Conservation (phyloP, 2,797 vertebrate genomes). For the Craterocephalus amniculus region DNA sequence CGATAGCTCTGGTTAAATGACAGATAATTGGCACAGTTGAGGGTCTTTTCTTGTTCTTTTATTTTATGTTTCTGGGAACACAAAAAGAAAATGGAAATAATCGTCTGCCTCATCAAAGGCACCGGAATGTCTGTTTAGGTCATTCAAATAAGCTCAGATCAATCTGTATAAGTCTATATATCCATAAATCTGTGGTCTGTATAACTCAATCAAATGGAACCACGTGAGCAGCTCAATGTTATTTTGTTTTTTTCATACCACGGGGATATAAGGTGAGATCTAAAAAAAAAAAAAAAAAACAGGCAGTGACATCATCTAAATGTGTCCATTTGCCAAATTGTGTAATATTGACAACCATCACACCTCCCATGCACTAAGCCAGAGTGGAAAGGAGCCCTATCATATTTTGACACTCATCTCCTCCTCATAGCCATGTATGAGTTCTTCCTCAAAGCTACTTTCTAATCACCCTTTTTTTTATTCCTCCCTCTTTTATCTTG, state of each 20-base stretch:
- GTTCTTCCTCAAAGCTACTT: neutral
- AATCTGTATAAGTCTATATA: neutral
- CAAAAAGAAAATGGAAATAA: slow-evolving; percentile 21
- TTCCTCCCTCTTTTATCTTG: slow-evolving; percentile 12
- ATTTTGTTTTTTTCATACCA: slow-evolving; percentile 2
- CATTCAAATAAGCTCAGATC: slow-evolving; percentile 11
- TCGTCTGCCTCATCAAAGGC: slow-evolving; percentile 22
- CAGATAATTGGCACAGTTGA: slow-evolving; percentile 19
- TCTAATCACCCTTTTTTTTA: slow-evolving; percentile 6
- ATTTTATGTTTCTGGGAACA: slow-evolving; percentile 14
- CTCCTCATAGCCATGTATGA: neutral
- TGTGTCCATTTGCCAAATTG: slow-evolving; percentile 48
- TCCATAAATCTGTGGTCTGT: slow-evolving; percentile 15
- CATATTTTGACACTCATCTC: neutral
- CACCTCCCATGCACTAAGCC: slow-evolving; percentile 44
- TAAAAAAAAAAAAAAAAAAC: neutral
- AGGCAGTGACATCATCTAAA: slow-evolving; percentile 51
- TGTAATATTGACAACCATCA: slow-evolving; percentile 49
- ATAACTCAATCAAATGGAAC: too few relatives aligned
- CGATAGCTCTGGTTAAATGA: slow-evolving; percentile 23
- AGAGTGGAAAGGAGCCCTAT: slow-evolving; percentile 34
- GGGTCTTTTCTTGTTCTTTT: neutral
- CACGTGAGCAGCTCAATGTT: neutral
- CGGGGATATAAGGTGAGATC: slow-evolving; percentile 2
- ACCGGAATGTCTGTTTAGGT: neutral